Base-by-base conservation (phyloP, 2,888 invertebrate genomes). In the Pantelozetes paolii region DNA sequence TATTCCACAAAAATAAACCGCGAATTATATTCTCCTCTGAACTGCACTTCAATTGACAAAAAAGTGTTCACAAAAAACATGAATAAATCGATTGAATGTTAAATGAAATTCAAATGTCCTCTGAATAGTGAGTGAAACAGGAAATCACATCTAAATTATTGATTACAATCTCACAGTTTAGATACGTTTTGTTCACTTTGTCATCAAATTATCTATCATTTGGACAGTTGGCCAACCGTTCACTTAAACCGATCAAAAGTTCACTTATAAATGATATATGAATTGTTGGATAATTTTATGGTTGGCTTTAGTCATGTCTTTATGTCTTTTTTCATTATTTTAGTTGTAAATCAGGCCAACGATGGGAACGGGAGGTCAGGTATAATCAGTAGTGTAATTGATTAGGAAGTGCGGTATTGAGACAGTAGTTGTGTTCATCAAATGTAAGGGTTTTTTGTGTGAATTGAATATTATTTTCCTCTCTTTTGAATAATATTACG, bases 121-220 rank as follows among this genome's bases (percentile, higher is more conserved):
- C 3, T 20, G 15, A 50, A 20, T 8, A 2, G n/a, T 11, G 50
- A 8, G 6, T 8, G 9, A 50, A 20, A 20, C 20, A 50, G 50
- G 50, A 50, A 50, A 50, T 50, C 50, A 50, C 50, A 20, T 50
- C 45, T 50, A 6, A 50, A 50, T 50, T 20, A 50, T 50, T 50
- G 50, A 50, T 50, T 50, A 50, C 23, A 50, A 50, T 50, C 50
- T 50, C n/a, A 50, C n/a, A 45, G 45, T 11, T 45, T 50, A 50
- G 50, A n/a, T n/a, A n/a, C n/a, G 5, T 50, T 3, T n/a, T 50
- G 5, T 50, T 20, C 6, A 20, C 6, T n/a, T n/a, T 6, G 45
- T 6, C n/a, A n/a, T n/a, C n/a, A 11, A 6, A 2, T 50, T 20
- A 50, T 20, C 20, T 50, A 5, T 50, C 20, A 50, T 20, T 50